Evolutionary conservation across 2,888 invertebrate genomes (phyloP), one percentile per base, ranked within the genome.

Genomic region (Hydrotaea cyrtoneurina): DNA sequence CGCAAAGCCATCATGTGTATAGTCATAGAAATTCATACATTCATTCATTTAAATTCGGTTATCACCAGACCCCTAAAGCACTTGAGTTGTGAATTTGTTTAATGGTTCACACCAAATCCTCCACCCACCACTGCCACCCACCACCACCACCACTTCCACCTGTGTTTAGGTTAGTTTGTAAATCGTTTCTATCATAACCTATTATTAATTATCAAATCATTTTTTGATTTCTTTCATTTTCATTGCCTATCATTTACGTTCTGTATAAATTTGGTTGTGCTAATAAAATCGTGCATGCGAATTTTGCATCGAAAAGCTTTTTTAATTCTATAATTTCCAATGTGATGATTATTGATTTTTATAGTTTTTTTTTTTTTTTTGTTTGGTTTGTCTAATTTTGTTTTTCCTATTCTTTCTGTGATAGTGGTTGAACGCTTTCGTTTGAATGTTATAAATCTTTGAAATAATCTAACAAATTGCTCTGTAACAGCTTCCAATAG

Each of bases 221-320:
- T 36, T 72, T 71, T 39, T 10, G 39, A 10, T 39, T 71, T 66
- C 17, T 39, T 72, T 74, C 36, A 76, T 72, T 19, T 66, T 7
- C 50, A 50, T 50, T n/a, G 3, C 10, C 4, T 10, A 17, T 55
- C 17, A 17, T 0, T 36, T 39, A 5, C 21, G 57, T 23, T 39
- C 59, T 26, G 55, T 55, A 17, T 17, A 74, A 55, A 73, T 36
- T 31, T 17, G n/a, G n/a, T n/a, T 31, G 17, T 21, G 10, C 23
- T 69, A 5, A 66, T 4, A 31, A 80, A 80, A 79, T 46, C 2
- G 10, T 73, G 83, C 83, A 83, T 86, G 83, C 2, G 21, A 80
- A 11, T 73, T 76, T 76, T 80, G 83, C 80, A 83, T 83, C 75
- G 43, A 75, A 57, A 69, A 57, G 73, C 77, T 78, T 82, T 31